Percentiles rank a stretch among this genome's conserved stretches.
These are phyloP conservation scores for Leguminivora glycinivorella DNA, from an alignment of 1,140 invertebrate species.

Conservation along the genomic window DNA sequence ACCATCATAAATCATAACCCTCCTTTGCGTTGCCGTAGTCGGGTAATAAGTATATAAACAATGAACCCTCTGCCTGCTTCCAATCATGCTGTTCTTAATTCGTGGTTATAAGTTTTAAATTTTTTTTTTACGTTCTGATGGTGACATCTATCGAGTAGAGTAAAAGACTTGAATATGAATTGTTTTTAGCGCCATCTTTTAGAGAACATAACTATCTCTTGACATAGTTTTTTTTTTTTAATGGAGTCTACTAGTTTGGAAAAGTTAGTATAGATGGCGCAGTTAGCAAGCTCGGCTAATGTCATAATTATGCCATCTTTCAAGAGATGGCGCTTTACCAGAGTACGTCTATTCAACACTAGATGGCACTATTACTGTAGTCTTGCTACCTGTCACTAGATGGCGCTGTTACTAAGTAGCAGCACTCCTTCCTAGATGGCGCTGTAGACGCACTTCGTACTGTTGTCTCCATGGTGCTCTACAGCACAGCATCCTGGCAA, in stretches of 20 bases:
- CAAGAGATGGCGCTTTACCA: constrained; percentile 5
- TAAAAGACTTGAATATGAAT: neutral
- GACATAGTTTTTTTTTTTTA: neutral
- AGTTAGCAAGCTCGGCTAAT: neutral
- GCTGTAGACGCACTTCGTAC: neutral
- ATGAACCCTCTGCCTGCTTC: too few species aligned
- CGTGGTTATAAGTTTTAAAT: too few species aligned
- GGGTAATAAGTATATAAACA: too few species aligned
- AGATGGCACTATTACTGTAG: neutral
- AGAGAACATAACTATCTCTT: neutral
- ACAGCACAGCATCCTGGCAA: too few species aligned
- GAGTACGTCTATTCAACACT: neutral
- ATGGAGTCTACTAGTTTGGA: neutral
- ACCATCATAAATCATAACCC: too few species aligned
- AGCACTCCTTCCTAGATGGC: neutral
- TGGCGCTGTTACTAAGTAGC: neutral
- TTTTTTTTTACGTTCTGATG: neutral
- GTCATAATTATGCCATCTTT: neutral
- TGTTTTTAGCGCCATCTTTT: neutral
- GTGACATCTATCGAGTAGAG: neutral
- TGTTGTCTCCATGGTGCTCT: neutral
- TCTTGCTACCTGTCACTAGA: neutral
- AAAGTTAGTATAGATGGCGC: neutral
- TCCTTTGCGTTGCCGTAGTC: too few species aligned
- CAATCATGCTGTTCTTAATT: too few species aligned